Evolutionary conservation across 2,797 vertebrate species (phyloP), one percentile per base, ranked within the genome.

Genomic region (Paguma larvata): DNA sequence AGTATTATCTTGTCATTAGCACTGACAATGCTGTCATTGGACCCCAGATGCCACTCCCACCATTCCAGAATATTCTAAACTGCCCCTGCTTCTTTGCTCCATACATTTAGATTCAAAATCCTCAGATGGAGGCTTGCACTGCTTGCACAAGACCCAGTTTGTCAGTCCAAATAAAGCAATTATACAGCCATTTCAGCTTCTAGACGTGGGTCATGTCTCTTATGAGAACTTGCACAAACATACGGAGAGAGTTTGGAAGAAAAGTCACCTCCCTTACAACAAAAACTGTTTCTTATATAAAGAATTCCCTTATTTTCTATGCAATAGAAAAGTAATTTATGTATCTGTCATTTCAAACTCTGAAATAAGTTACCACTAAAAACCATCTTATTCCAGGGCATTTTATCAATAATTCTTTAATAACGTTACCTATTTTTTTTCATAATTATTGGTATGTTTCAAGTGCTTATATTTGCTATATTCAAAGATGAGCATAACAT

Each of bases 281-380:
- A 59, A 62, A 46, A 68, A 89, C 6, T 72, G 23, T 25, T 85
- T 93, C 8, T 83, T 73, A n/a, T 2, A 32, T 23, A 59, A 94
- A 85, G 18, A 86, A 87, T 70, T 89, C 6, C 44, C 70, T 96
- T 85, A 62, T 90, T 93, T 89, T 34, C 68, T 85, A 46, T 32
- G 5, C 48, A 79, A 85, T 30, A 84, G 48, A 96, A 96, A 78
- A 78, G 78, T 85, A 73, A 67, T 78, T 70, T 73, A 86, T 25
- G 19, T 46, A 65, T 65, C 62, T 95, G 14, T 83, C 83, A 27
- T 91, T 97, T 83, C 38, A 80, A 70, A 80, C 65, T 93, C 32
- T 86, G n/a, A 91, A 97, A 82, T 79, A 91, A 82, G 12, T 90
- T 68, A 82, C 80, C 41, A 91, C 41, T 82, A 41, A 95, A 95